phyloP scores from a whole-genome alignment of 2,797 vertebrate species.

The Gymnopithys bicolor region DNA sequence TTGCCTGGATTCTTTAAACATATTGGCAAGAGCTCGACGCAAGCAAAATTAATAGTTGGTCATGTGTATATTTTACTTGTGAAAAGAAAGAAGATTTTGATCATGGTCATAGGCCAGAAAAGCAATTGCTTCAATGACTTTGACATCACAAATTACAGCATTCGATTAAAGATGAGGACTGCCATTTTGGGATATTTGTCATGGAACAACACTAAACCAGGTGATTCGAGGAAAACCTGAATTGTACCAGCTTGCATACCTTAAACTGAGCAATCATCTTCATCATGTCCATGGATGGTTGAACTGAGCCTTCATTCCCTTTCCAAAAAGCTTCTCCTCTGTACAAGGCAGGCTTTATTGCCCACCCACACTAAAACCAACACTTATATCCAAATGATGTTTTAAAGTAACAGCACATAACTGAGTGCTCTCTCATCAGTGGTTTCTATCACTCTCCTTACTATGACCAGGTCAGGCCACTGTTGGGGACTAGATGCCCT shows the following conservation, averaged over 20 bases:
- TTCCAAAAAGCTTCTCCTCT: not conserved
- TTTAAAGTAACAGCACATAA: not conserved
- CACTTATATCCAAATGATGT: not conserved
- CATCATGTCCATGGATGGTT: not conserved
- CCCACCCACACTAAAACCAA: not conserved
- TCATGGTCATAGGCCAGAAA: not conserved
- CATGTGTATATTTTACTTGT: not conserved
- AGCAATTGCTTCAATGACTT: not conserved
- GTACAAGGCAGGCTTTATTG: not conserved
- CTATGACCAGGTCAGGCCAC: not conserved
- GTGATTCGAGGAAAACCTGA: not conserved
- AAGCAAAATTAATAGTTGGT: not conserved
- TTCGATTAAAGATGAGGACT: not conserved
- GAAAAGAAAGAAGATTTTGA: not conserved
- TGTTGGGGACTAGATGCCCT: not conserved
- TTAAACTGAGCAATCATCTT: not conserved
- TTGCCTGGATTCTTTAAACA: not conserved
- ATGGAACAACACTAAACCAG: not conserved
- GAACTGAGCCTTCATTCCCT: not conserved
- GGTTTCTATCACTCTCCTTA: not conserved
- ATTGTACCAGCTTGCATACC: not conserved
- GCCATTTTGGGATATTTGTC: not conserved
- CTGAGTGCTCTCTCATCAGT: not conserved
- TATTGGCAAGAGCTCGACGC: not conserved
- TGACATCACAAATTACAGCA: not conserved